Conservation (phyloP, 2,113 vertebrate genomes). For the Cisticola juncidis region DNA sequence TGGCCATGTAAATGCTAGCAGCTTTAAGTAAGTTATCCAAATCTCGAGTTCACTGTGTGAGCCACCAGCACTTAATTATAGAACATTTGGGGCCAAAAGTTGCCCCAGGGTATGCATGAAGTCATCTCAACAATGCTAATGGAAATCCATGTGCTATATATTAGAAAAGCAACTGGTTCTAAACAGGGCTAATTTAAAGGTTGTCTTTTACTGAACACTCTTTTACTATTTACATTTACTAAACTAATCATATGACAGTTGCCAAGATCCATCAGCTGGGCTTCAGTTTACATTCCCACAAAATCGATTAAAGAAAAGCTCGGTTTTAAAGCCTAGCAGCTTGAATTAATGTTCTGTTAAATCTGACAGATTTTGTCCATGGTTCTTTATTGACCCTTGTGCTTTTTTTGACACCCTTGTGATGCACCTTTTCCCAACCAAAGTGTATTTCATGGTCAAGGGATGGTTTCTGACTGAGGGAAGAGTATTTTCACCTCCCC, state of each 20-base stretch:
- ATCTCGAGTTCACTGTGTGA: background rate
- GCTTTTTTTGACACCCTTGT: background rate
- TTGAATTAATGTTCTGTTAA: conserved; percentile 58
- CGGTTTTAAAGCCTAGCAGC: conserved; percentile 4
- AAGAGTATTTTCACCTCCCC: conserved; percentile 13
- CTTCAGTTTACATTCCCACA: background rate
- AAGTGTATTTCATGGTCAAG: conserved; percentile 15
- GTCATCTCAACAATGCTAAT: background rate
- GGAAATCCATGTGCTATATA: background rate
- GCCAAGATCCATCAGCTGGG: background rate
- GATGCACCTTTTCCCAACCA: background rate
- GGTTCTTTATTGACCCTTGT: background rate
- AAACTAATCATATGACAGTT: background rate
- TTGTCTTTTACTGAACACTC: background rate
- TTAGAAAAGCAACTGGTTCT: background rate
- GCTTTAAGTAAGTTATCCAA: conserved; percentile 8
- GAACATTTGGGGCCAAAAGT: conserved; percentile 18
- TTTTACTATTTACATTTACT: background rate
- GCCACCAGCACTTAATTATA: background rate
- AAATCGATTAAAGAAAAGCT: conserved; percentile 1
- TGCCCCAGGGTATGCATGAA: background rate
- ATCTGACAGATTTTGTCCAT: conserved; percentile 19
- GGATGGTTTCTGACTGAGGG: background rate
- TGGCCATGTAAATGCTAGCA: conserved; percentile 5
- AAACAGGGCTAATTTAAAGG: background rate